phyloP scores from a whole-genome alignment of 2,797 vertebrate genomes.

The Morus bassanus region DNA sequence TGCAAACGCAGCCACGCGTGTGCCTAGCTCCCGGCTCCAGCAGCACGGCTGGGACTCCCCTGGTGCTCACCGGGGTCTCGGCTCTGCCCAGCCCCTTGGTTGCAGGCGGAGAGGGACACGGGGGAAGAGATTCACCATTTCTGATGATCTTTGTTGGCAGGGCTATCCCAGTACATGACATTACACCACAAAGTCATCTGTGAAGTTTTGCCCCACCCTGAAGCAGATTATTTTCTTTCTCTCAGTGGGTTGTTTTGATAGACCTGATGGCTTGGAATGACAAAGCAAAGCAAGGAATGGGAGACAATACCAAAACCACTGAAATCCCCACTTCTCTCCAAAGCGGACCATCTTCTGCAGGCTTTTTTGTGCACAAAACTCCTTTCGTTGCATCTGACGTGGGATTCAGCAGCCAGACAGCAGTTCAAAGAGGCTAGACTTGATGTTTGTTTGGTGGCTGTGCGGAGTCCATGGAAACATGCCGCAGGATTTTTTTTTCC shows the following conservation, averaged over 20 bases:
- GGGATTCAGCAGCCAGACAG: conserved; percentile 1
- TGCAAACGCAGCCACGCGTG: rapidly evolving
- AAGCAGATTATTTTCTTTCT: not conserved
- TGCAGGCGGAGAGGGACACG: rapidly evolving
- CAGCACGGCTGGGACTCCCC: not conserved
- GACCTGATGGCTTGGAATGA: not conserved
- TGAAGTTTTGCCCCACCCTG: not conserved
- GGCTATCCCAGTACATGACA: too few species aligned
- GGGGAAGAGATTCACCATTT: not conserved
- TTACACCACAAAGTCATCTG: not conserved
- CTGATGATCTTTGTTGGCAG: not conserved
- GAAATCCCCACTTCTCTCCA: not conserved
- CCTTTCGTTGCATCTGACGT: not conserved
- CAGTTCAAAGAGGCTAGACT: not conserved
- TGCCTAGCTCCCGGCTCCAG: not conserved
- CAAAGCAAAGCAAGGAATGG: not conserved
- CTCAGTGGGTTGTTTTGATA: not conserved
- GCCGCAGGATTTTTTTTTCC: not conserved
- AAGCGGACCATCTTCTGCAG: not conserved
- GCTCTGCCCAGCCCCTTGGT: rapidly evolving
- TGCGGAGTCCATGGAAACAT: not conserved
- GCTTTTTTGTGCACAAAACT: not conserved
- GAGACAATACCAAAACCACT: not conserved
- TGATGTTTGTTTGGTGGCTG: conserved; percentile 8
- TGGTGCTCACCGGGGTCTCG: rapidly evolving